These are phyloP conservation scores for Hydrolagus affinis DNA, from an alignment of 2,113 vertebrate genomes.

Conservation along the genomic window DNA sequence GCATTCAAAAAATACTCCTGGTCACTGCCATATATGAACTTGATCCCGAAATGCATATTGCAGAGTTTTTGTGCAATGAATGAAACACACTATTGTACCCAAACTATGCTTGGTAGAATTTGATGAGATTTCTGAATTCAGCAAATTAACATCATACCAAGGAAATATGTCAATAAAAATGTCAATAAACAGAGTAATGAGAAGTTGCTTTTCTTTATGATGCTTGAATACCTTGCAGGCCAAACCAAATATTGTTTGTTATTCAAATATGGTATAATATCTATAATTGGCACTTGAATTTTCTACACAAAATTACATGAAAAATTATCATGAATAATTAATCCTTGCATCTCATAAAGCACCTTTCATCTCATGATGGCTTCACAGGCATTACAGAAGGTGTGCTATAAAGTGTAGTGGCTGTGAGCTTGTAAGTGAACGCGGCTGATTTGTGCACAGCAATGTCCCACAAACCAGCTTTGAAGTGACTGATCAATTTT, in stretches of 20 bases:
- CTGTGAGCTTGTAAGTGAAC: too few species aligned
- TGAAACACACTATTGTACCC: not conserved
- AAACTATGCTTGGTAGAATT: conserved; percentile 1
- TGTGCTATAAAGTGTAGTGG: too few species aligned
- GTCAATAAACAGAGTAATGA: not conserved
- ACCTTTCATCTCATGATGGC: too few species aligned
- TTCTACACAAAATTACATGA: too few species aligned
- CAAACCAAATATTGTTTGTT: conserved; percentile 15
- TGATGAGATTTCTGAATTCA: not conserved
- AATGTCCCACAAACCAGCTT: too few species aligned
- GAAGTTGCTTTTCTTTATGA: not conserved
- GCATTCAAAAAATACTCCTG: not conserved
- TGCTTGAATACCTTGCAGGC: not conserved
- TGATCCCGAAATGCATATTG: conserved; percentile 2
- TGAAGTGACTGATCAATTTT: too few species aligned
- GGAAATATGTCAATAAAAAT: conserved; percentile 15
- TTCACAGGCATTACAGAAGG: too few species aligned
- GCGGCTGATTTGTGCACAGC: too few species aligned
- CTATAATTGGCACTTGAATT: too few species aligned
- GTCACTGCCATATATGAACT: conserved; percentile 6
- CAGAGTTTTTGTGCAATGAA: not conserved
- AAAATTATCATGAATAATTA: too few species aligned
- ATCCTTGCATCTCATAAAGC: too few species aligned
- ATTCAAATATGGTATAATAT: not conserved
- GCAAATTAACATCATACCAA: conserved; percentile 23